A percentile compares a stretch with the other conserved stretches of the same genome.
Evolutionary conservation across 2,113 vertebrate species (phyloP).

Genomic region (Suncus etruscus): DNA sequence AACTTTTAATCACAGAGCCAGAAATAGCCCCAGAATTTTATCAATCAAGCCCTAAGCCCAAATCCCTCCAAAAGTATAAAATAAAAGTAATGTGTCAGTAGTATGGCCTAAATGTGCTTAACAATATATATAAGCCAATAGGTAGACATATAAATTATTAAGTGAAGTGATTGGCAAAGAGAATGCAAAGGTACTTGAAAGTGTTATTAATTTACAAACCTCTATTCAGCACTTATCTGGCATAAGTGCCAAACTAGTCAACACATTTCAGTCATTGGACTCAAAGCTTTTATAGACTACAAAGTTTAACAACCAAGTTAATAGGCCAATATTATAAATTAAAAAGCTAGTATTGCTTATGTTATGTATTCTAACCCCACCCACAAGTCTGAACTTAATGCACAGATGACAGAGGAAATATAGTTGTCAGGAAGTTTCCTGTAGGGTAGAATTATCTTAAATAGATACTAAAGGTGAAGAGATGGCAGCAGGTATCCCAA

Average conservation of each 20-base stretch:
- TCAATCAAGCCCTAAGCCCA: too few relatives aligned
- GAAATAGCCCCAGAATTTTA: too few relatives aligned
- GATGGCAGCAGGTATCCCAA: neutral
- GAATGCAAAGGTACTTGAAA: neutral
- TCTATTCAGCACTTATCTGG: neutral
- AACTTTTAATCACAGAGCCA: too few relatives aligned
- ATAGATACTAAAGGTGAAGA: neutral
- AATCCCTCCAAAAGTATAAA: too few relatives aligned
- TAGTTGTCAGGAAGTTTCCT: neutral
- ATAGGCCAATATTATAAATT: neutral
- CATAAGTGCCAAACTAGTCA: neutral
- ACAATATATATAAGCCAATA: too few relatives aligned
- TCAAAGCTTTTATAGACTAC: neutral
- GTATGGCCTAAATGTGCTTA: too few relatives aligned
- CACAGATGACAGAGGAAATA: neutral
- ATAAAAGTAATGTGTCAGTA: too few relatives aligned
- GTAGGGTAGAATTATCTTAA: neutral
- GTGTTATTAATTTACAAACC: neutral
- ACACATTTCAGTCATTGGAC: neutral
- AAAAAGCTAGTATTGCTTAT: neutral
- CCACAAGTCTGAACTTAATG: too few relatives aligned
- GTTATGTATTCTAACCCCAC: too few relatives aligned
- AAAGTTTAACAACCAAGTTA: neutral
- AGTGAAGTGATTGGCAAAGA: neutral
- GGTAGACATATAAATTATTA: neutral